phyloP scores from a whole-genome alignment of 2,113 vertebrate species.

The Oplegnathus fasciatus region DNA sequence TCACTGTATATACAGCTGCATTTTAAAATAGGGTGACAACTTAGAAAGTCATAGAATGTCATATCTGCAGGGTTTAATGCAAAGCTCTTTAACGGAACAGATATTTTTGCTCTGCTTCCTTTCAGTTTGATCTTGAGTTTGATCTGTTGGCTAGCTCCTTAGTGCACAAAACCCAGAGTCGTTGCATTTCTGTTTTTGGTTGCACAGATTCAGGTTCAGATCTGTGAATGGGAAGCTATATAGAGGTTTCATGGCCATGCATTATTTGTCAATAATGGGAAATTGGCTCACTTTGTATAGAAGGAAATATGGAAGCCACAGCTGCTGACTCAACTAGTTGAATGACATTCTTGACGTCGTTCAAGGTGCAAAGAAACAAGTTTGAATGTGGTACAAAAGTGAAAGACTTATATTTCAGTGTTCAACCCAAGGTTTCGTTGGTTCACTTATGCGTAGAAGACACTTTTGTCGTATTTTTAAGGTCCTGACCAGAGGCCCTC shows the following conservation, averaged over 20 bases:
- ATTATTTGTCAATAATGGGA: slow-evolving; percentile 6
- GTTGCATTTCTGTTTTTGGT: background rate
- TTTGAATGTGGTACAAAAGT: slow-evolving; percentile 3
- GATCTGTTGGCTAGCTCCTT: background rate
- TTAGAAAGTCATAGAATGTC: background rate
- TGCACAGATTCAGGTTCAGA: background rate
- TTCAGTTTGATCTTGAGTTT: background rate
- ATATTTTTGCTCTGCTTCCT: background rate
- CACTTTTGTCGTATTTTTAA: slow-evolving; percentile 1
- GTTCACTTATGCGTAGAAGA: background rate
- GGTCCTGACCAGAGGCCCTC: background rate
- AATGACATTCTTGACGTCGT: background rate
- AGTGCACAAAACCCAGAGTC: background rate
- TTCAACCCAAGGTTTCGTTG: background rate
- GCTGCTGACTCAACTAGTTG: background rate
- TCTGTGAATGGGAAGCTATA: background rate
- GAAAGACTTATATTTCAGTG: background rate
- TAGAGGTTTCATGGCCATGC: background rate
- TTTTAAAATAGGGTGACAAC: background rate
- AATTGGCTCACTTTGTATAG: background rate
- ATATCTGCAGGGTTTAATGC: background rate
- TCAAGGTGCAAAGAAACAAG: background rate
- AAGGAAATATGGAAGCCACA: slow-evolving; percentile 14
- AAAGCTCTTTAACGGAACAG: background rate
- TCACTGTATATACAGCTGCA: background rate